phyloP scores from a whole-genome alignment of 2,797 vertebrate genomes.

The Acrossocheilus fasciatus region DNA sequence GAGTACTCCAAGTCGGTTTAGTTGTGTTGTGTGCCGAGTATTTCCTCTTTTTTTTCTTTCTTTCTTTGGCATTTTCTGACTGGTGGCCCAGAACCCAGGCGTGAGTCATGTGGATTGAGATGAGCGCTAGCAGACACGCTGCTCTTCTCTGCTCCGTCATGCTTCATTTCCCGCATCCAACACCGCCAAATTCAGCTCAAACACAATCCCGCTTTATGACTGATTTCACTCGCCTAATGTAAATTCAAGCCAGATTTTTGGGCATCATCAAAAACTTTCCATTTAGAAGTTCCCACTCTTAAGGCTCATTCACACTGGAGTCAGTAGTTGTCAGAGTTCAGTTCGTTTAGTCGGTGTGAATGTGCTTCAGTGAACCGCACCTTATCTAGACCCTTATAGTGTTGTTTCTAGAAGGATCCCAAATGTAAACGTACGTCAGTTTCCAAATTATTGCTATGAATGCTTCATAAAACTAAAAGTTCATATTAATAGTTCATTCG shows the following conservation, averaged over 20 bases:
- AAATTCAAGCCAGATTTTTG: slow-evolving; percentile 27
- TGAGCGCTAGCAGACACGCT: slow-evolving; percentile 4
- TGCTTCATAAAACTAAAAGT: not conserved
- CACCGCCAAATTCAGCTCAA: slow-evolving; percentile 8
- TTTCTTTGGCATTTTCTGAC: slow-evolving; percentile 67
- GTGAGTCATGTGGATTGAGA: slow-evolving; percentile 64
- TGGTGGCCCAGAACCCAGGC: slow-evolving; percentile 70
- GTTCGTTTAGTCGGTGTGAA: not conserved
- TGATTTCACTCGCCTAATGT: slow-evolving; percentile 26
- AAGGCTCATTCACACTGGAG: not conserved
- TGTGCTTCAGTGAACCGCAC: not conserved
- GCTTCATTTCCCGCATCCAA: slow-evolving; percentile 15
- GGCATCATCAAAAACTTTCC: slow-evolving; percentile 30
- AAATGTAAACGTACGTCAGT: not conserved
- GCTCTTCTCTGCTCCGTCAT: slow-evolving; percentile 8
- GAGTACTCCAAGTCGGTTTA: not conserved
- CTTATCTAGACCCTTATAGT: not conserved
- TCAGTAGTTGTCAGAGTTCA: slow-evolving; percentile 4
- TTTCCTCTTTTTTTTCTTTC: not conserved
- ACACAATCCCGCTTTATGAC: slow-evolving; percentile 3
- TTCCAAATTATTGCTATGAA: not conserved
- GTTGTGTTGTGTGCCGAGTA: not conserved
- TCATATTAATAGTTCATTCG: not conserved
- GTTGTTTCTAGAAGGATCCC: not conserved
- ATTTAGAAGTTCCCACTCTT: not conserved